Evolutionary conservation across 2,113 vertebrate genomes (phyloP).

Genomic region (Ploceus nigricollis): DNA sequence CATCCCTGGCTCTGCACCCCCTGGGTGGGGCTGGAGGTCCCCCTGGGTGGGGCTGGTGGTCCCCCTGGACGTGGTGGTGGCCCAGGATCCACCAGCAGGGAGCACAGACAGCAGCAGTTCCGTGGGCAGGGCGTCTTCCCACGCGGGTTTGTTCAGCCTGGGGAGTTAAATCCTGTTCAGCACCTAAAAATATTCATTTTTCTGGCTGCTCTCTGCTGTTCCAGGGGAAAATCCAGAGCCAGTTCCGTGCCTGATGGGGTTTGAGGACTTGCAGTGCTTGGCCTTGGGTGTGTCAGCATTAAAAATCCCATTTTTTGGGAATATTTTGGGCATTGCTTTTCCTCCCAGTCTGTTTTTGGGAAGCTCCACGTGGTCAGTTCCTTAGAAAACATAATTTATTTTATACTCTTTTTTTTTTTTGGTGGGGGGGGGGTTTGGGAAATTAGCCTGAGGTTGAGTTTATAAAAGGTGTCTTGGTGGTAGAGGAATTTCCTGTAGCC

Average conservation of each 20-base stretch:
- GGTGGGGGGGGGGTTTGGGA: background rate
- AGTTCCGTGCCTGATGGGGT: fast-evolving
- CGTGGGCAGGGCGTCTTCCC: background rate
- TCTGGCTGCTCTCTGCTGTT: background rate
- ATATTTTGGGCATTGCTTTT: background rate
- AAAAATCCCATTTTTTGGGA: background rate
- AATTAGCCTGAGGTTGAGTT: background rate
- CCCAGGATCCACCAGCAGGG: fast-evolving
- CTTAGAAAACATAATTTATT: conserved; percentile 39
- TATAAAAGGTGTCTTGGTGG: background rate
- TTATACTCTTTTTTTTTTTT: background rate
- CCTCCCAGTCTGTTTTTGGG: background rate
- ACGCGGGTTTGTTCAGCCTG: fast-evolving
- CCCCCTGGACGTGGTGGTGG: no score
- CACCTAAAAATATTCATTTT: background rate
- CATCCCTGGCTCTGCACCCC: fast-evolving
- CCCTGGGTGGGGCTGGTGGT: no score
- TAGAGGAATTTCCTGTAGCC: conserved; percentile 24
- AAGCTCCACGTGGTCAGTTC: background rate
- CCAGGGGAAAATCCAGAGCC: background rate
- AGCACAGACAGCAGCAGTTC: background rate
- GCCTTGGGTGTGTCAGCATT: background rate
- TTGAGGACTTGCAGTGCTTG: background rate
- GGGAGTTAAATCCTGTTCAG: fast-evolving
- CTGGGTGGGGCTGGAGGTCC: no score